These are phyloP conservation scores for Thryonomys swinderianus DNA, from an alignment of 2,113 vertebrate species.

Conservation along the genomic window DNA sequence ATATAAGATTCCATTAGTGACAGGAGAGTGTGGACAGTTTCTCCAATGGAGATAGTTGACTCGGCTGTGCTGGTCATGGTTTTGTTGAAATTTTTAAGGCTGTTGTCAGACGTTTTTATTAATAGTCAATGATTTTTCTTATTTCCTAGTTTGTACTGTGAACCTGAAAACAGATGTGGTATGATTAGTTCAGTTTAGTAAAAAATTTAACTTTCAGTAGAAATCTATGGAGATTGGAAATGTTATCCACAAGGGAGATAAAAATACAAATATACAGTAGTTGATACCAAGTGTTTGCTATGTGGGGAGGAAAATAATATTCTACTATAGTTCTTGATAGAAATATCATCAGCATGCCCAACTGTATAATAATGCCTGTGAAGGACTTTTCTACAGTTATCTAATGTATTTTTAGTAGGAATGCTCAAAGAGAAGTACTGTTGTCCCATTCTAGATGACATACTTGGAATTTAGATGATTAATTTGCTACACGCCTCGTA, in stretches of 20 bases:
- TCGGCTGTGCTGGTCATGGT: constrained; percentile 44
- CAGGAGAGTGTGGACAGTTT: constrained; percentile 43
- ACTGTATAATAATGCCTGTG: background rate
- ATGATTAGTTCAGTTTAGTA: constrained; percentile 47
- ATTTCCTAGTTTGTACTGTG: constrained; percentile 57
- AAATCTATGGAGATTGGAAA: constrained; percentile 57
- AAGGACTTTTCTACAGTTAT: background rate
- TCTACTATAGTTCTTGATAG: background rate
- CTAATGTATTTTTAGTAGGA: background rate
- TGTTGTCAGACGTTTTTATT: constrained; percentile 57
- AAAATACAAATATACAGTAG: constrained; percentile 44
- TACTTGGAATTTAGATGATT: constrained; percentile 48
- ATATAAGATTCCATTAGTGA: constrained; percentile 74
- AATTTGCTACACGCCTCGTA: constrained; percentile 8
- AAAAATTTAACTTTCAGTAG: constrained; percentile 46
- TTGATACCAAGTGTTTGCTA: background rate
- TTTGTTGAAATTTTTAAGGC: constrained; percentile 69
- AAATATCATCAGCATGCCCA: background rate
- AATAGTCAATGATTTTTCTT: constrained; percentile 61
- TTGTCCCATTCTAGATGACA: background rate
- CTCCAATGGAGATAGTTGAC: constrained; percentile 33
- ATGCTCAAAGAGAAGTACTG: background rate
- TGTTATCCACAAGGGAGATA: constrained; percentile 47
- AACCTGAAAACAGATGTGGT: constrained; percentile 61
- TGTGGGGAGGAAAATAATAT: background rate